A percentile compares a stretch with the other conserved stretches of the same genome.
These are phyloP conservation scores for Drosophila guanche DNA, from an alignment of 1,140 invertebrate species.

Conservation along the genomic window DNA sequence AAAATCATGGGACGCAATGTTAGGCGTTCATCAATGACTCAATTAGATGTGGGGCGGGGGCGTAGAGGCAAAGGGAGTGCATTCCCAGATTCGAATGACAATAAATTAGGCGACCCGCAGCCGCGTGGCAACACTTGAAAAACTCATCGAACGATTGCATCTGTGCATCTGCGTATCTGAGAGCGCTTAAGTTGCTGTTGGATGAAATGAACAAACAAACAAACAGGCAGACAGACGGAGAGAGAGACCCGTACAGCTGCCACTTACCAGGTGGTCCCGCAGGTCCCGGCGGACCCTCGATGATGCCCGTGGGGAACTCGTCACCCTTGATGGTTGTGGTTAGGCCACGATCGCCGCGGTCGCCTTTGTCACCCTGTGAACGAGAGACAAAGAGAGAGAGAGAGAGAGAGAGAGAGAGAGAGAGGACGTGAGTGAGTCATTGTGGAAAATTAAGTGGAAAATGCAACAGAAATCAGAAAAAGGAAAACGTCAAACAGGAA, in stretches of 20 bases:
- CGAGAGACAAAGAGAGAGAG: slow-evolving; percentile 15
- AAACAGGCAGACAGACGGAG: slow-evolving; percentile 7
- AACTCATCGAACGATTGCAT: slow-evolving; percentile 44
- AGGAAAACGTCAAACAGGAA: slow-evolving; percentile 31
- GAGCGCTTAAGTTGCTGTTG: slow-evolving; percentile 61
- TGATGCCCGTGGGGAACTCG: slow-evolving; percentile 94
- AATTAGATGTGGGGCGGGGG: slow-evolving; percentile 56
- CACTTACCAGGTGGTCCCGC: slow-evolving; percentile 93
- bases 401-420: slow-evolving; percentile 1
- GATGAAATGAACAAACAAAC: slow-evolving; percentile 42
- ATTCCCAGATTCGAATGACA: slow-evolving; percentile 49
- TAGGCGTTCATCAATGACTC: slow-evolving; percentile 68
- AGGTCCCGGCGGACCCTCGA: slow-evolving; percentile 96
- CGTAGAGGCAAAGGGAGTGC: slow-evolving; percentile 10
- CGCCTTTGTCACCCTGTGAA: slow-evolving; percentile 92
- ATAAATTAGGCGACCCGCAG: slow-evolving; percentile 75
- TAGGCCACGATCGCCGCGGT: slow-evolving; percentile 94
- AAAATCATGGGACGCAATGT: slow-evolving; percentile 55
- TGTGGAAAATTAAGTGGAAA: slow-evolving; percentile 66
- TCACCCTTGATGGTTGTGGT: slow-evolving; percentile 95
- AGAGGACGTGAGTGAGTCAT: slow-evolving; percentile 52
- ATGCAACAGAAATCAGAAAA: neutral
- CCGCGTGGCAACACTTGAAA: slow-evolving; percentile 75
- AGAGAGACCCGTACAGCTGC: slow-evolving; percentile 32
- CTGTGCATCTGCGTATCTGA: slow-evolving; percentile 1